Conservation (phyloP, 2,797 vertebrate species). For the Pempheris klunzingeri region DNA sequence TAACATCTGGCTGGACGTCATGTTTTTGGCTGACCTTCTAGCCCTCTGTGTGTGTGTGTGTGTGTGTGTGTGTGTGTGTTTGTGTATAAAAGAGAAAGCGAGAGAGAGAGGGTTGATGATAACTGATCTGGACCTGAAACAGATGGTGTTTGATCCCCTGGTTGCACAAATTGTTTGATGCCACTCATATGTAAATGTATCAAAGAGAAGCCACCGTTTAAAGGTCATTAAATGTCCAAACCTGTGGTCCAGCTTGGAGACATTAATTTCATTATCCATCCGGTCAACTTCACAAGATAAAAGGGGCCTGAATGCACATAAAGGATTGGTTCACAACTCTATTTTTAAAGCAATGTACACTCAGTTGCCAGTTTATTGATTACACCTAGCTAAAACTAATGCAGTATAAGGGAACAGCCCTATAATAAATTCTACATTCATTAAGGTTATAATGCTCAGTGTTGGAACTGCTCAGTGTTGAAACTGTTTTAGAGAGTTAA, state of each 20-base stretch:
- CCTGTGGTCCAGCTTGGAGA: not conserved
- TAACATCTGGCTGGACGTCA: slow-evolving; percentile 49
- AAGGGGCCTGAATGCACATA: not conserved
- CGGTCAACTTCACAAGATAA: not conserved
- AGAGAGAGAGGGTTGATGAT: slow-evolving; percentile 2
- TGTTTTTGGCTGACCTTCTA: slow-evolving; percentile 53
- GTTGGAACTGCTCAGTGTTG: too few relatives aligned
- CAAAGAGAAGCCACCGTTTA: slow-evolving; percentile 26
- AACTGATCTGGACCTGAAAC: slow-evolving; percentile 28
- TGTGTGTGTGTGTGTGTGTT: not conserved
- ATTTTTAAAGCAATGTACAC: too few relatives aligned
- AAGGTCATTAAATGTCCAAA: slow-evolving; percentile 43
- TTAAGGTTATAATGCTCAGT: too few relatives aligned
- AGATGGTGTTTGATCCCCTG: slow-evolving; percentile 49
- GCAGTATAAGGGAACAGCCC: too few relatives aligned
- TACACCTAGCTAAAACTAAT: too few relatives aligned
- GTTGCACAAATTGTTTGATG: slow-evolving; percentile 34
- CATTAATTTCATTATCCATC: slow-evolving; percentile 14
- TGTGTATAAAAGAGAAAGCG: slow-evolving; percentile 2
- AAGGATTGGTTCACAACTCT: not conserved
- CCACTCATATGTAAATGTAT: slow-evolving; percentile 33
- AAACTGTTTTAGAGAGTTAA: too few relatives aligned
- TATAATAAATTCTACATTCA: too few relatives aligned
- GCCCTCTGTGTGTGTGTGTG: slow-evolving; percentile 1
- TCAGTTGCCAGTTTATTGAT: too few relatives aligned